Percentiles rank a stretch among this genome's conserved stretches.
Conservation (phyloP, 2,797 vertebrate species). For the Phoebastria nigripes region DNA sequence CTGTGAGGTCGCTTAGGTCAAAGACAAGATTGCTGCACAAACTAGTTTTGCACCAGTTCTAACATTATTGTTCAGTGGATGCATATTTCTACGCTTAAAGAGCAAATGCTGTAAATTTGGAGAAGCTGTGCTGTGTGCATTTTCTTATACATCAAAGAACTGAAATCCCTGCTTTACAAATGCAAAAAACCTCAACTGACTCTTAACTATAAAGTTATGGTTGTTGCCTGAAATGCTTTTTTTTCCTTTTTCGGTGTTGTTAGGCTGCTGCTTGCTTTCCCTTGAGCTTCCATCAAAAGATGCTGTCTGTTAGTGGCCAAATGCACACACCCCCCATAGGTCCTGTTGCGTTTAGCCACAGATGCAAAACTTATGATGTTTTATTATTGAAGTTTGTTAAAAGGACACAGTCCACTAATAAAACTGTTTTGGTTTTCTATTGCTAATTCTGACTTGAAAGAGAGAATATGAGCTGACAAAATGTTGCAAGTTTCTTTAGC, state of each 20-base stretch:
- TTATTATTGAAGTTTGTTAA: neutral
- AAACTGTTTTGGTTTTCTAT: neutral
- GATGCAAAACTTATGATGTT: neutral
- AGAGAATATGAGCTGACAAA: neutral
- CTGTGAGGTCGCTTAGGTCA: neutral
- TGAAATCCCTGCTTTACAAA: neutral
- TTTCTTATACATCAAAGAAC: neutral
- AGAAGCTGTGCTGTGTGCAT: neutral
- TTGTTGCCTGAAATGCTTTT: neutral
- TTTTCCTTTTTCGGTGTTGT: neutral
- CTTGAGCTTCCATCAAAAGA: neutral
- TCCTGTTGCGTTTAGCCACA: neutral
- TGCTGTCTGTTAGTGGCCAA: neutral
- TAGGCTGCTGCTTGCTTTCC: neutral
- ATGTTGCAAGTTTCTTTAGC: neutral
- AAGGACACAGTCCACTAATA: neutral
- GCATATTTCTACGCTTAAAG: neutral
- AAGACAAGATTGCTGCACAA: neutral
- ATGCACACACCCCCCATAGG: neutral
- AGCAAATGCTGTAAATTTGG: neutral
- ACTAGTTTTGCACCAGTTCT: neutral
- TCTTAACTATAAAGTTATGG: neutral
- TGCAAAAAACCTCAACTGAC: neutral
- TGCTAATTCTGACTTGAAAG: neutral
- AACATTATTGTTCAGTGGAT: neutral